Conservation (phyloP, 2,888 invertebrate species). For the Chloroclysta siterata region DNA sequence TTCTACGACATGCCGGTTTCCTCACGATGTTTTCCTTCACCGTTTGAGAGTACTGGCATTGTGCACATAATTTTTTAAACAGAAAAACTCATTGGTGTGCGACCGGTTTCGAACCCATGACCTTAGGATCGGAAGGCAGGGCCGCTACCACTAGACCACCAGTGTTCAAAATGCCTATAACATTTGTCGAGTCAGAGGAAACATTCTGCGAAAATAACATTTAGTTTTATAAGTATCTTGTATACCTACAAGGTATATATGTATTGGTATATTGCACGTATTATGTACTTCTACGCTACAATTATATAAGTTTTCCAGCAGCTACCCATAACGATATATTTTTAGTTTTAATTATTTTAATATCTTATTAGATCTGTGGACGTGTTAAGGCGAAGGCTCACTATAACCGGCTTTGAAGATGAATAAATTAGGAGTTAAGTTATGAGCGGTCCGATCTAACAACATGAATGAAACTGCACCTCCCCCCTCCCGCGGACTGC, state of each 20-base stretch:
- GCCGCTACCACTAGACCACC: too few species aligned
- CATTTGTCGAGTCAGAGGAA: slow-evolving; percentile 3
- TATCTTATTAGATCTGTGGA: slow-evolving; percentile 65
- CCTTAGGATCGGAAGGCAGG: too few species aligned
- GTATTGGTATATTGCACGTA: neutral
- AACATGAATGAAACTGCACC: slow-evolving; percentile 82
- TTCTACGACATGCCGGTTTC: too few species aligned
- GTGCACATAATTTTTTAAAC: too few species aligned
- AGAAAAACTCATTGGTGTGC: too few species aligned
- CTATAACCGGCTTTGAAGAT: slow-evolving; percentile 71
- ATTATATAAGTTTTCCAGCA: slow-evolving; percentile 28
- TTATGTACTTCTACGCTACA: neutral
- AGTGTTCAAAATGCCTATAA: too few species aligned
- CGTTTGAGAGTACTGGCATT: too few species aligned
- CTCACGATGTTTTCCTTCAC: too few species aligned
- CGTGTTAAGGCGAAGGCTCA: slow-evolving; percentile 65
- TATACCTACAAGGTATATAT: too few species aligned
- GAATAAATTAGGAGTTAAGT: slow-evolving; percentile 84
- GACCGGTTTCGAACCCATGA: too few species aligned
- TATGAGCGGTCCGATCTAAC: slow-evolving; percentile 83
- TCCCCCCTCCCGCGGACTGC: slow-evolving; percentile 49
- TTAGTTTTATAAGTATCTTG: neutral
- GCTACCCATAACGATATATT: slow-evolving; percentile 26
- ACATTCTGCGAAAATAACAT: neutral
- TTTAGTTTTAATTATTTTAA: slow-evolving; percentile 37